These are phyloP conservation scores for Drosophila orena DNA, from an alignment of 1,140 invertebrate species.

Conservation along the genomic window DNA sequence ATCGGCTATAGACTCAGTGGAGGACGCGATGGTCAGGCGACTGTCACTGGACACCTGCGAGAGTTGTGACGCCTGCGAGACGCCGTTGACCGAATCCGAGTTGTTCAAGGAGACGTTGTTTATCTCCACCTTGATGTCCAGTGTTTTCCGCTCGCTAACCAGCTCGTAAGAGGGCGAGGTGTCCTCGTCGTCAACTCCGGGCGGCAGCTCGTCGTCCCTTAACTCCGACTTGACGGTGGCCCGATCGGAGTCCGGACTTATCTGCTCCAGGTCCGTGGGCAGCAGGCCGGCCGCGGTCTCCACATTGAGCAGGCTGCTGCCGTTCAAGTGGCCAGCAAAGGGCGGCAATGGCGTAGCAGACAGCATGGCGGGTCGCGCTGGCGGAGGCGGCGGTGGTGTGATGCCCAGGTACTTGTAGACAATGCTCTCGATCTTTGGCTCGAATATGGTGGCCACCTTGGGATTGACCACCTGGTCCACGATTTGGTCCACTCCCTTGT, in stretches of 20 bases:
- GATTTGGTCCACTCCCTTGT: slow-evolving; percentile 95
- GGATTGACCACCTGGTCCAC: slow-evolving; percentile 98
- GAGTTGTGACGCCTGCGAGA: slow-evolving; percentile 86
- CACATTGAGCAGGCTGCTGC: slow-evolving; percentile 57
- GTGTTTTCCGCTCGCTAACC: slow-evolving; percentile 62
- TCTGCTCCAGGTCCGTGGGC: slow-evolving; percentile 91
- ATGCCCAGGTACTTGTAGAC: slow-evolving; percentile 95
- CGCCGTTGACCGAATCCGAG: slow-evolving; percentile 68
- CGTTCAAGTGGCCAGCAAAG: slow-evolving; percentile 83
- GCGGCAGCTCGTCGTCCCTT: slow-evolving; percentile 65
- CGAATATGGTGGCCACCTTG: slow-evolving; percentile 94
- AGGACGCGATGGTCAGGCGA: slow-evolving; percentile 85
- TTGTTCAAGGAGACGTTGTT: slow-evolving; percentile 65
- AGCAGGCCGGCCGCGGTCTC: slow-evolving; percentile 86
- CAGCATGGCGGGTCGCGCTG: slow-evolving; percentile 86
- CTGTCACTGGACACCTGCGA: slow-evolving; percentile 88
- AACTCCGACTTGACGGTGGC: slow-evolving; percentile 85
- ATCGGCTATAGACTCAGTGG: slow-evolving; percentile 34
- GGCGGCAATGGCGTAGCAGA: slow-evolving; percentile 86
- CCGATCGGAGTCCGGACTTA: slow-evolving; percentile 91
- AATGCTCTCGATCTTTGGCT: slow-evolving; percentile 95
- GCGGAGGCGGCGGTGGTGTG: slow-evolving; percentile 86
- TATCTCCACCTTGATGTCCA: slow-evolving; percentile 41
- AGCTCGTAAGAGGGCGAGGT: slow-evolving; percentile 89
- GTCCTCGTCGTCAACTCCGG: slow-evolving; percentile 86